phyloP scores from a whole-genome alignment of 1,140 invertebrate species.

The Zaprionus africanus region DNA sequence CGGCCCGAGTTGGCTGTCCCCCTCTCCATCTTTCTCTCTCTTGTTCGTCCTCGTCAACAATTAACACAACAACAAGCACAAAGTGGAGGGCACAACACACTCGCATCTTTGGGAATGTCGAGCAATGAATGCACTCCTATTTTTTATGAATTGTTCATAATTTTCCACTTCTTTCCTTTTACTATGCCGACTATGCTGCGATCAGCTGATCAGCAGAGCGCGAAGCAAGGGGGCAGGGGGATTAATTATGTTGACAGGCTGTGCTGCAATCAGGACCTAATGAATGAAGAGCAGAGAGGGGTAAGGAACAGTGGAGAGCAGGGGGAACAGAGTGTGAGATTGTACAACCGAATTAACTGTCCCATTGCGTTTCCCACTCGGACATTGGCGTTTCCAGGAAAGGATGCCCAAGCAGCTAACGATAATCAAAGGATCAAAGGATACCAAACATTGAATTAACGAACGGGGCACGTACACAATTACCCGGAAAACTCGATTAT shows the following conservation, averaged over 20 bases:
- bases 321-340: slow-evolving; percentile 15
- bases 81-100: slow-evolving; percentile 34
- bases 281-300: slow-evolving; percentile 28
- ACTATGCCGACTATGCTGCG: slow-evolving; percentile 44
- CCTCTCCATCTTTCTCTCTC: neutral
- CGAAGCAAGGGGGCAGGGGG: slow-evolving; percentile 29
- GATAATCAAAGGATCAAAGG: slow-evolving; percentile 9
- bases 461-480: slow-evolving; percentile 37
- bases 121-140: slow-evolving; percentile 55
- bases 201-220: slow-evolving; percentile 67
- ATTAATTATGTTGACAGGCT: slow-evolving; percentile 82
- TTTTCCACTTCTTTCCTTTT: slow-evolving; percentile 37
- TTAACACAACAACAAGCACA: slow-evolving; percentile 67
- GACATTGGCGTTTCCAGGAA: slow-evolving; percentile 38
- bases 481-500: slow-evolving; percentile 20
- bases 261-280: slow-evolving; percentile 49
- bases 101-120: slow-evolving; percentile 76
- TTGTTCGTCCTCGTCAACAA: slow-evolving; percentile 57
- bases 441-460: neutral
- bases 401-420: slow-evolving; percentile 18
- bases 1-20: slow-evolving; percentile 38
- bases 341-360: slow-evolving; percentile 56
- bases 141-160: slow-evolving; percentile 78
- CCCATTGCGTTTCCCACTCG: slow-evolving; percentile 9
- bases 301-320: no score